These are phyloP conservation scores for Stichodactyla helianthus DNA, from an alignment of 64 coral and sea anemone species.

Conservation along the genomic window DNA sequence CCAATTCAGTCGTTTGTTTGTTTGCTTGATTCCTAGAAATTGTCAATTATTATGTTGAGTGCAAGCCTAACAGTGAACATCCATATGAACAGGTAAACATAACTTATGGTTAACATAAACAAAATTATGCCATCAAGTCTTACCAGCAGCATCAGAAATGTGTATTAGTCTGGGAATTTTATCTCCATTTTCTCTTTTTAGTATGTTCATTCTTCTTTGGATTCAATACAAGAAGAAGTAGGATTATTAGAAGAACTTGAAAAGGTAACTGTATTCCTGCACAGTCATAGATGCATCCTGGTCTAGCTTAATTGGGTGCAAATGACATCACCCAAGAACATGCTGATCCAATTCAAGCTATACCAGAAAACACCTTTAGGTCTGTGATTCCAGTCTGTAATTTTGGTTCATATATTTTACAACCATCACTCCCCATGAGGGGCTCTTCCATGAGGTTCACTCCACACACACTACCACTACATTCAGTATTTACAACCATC, in stretches of 20 bases:
- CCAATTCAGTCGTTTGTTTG: background rate
- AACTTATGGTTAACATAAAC: too few relatives aligned
- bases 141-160: background rate
- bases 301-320: too few relatives aligned
- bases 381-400: too few relatives aligned
- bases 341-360: too few relatives aligned
- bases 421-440: too few relatives aligned
- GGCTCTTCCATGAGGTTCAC: too few relatives aligned
- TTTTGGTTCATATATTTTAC: too few relatives aligned
- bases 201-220: background rate
- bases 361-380: too few relatives aligned
- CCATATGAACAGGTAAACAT: conserved; percentile 10
- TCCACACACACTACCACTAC: too few relatives aligned
- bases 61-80: background rate
- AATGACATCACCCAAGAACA: too few relatives aligned
- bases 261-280: background rate
- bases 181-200: background rate
- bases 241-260: background rate
- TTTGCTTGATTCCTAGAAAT: background rate
- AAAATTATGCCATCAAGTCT: too few relatives aligned
- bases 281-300: background rate
- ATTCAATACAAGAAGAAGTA: background rate
- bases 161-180: background rate
- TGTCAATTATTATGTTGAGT: conserved; percentile 11
- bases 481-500: too few relatives aligned